Evolutionary conservation across 2,797 vertebrate genomes (phyloP).

Genomic region (Morelia viridis): DNA sequence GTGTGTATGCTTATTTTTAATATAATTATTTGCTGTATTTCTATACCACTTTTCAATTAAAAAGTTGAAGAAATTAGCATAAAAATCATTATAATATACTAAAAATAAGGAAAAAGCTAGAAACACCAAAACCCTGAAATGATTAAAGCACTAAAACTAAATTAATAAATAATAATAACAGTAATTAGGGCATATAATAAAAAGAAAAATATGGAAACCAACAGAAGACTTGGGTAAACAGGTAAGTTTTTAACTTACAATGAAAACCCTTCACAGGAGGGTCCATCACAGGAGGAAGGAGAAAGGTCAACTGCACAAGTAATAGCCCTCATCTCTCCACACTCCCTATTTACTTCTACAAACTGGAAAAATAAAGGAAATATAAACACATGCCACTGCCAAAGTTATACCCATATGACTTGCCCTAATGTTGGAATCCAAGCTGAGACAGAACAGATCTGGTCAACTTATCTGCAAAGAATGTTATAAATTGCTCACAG

Average conservation of each 20-base stretch:
- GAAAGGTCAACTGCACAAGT: not conserved
- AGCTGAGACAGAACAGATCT: not conserved
- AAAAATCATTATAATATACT: not conserved
- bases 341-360: not conserved
- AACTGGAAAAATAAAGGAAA: not conserved
- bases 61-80: not conserved
- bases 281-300: not conserved
- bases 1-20: not conserved
- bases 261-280: not conserved
- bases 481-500: no score
- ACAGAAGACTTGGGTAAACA: not conserved
- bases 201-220: not conserved
- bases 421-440: not conserved
- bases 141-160: not conserved
- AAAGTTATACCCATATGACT: not conserved
- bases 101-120: not conserved
- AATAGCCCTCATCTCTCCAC: not conserved
- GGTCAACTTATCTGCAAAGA: not conserved
- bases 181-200: not conserved
- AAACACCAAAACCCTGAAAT: not conserved
- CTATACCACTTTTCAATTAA: not conserved
- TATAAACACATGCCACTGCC: not conserved
- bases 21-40: not conserved
- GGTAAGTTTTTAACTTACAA: not conserved
- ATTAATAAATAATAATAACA: not conserved